Evolutionary conservation across 2,797 vertebrate species (phyloP), one percentile per base, ranked within the genome.

Genomic region (Oophaga sylvatica): DNA sequence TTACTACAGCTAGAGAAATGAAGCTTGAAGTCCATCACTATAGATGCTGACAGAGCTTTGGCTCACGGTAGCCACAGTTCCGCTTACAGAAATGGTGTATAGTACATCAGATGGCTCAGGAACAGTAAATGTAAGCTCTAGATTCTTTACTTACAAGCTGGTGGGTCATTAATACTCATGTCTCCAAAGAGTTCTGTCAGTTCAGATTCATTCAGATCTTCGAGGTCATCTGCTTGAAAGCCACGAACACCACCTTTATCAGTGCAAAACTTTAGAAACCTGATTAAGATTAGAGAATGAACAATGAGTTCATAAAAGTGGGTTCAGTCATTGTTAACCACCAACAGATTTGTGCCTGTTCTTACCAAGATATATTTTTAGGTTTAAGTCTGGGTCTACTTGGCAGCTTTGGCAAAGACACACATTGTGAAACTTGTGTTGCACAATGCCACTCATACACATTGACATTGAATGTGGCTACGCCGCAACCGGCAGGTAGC

Each of bases 221-320:
- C 91, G 82, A 75, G 26, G 35, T 67, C 16, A 45, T 89, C 48
- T 0, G 62, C 92, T 31, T 87, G 88, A 75, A 90, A 93, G 0
- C 95, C 95, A 0, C 88, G 92, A 19, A 92, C 95, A 4, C 92
- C 93, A 0, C 93, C 92, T 0, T 94, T 31, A 1, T 91, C 90
- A 80, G 2, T 90, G 90, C 95, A 96, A 92, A 93, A 95, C 10
- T 78, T 90, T 90, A 96, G 91, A 92, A 95, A 95, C 85, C 95
- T 96, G 92, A 70, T 0, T 10, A 87, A 8, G 71, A 5, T 77
- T 41, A 41, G 17, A 20, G 20, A 29, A 59, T 56, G 9, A 12
- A 31, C 16, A 71, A 41, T 20, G 17, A 41, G 35, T 71, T 15
- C 12, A 41, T 71, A 35, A 71, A 35, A 35, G 35, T 16, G 22